These are phyloP conservation scores for Pygocentrus nattereri DNA, from an alignment of 2,797 vertebrate genomes.

Conservation along the genomic window DNA sequence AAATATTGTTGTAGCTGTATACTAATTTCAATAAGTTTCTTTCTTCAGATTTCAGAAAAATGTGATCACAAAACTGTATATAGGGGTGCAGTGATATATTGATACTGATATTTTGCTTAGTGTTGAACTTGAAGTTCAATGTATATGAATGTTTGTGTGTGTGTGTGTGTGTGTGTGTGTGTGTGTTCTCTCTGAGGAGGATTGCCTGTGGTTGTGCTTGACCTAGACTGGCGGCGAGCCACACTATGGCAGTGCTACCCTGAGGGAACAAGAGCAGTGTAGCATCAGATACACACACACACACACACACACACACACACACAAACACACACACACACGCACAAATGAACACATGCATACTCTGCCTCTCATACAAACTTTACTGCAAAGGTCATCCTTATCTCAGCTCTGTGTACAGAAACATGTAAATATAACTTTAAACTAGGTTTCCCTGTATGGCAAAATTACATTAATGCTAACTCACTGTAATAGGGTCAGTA, in stretches of 20 bases:
- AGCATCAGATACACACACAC: slow-evolving; percentile 7
- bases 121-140: too few relatives aligned
- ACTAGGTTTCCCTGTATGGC: not conserved
- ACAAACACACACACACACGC: slow-evolving; percentile 29
- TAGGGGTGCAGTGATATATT: too few relatives aligned
- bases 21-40: too few relatives aligned
- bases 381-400: not conserved
- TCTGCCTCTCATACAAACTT: slow-evolving; percentile 18
- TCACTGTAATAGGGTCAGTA: slow-evolving; percentile 16
- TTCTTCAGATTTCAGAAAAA: too few relatives aligned
- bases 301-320: slow-evolving; percentile 32
- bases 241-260: slow-evolving; percentile 11
- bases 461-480: not conserved
- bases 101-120: too few relatives aligned
- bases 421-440: not conserved
- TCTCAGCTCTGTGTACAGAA: not conserved
- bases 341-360: slow-evolving; percentile 19
- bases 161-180: not conserved
- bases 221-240: slow-evolving; percentile 33
- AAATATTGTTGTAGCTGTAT: too few relatives aligned
- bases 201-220: slow-evolving; percentile 39
- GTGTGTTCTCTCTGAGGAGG: not conserved
- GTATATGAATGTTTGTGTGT: not conserved
- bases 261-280: not conserved
- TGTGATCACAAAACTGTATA: too few relatives aligned